Evolutionary conservation across 2,113 vertebrate genomes (phyloP), one percentile per base, ranked within the genome.

Genomic region (Myrmecophaga tridactyla): DNA sequence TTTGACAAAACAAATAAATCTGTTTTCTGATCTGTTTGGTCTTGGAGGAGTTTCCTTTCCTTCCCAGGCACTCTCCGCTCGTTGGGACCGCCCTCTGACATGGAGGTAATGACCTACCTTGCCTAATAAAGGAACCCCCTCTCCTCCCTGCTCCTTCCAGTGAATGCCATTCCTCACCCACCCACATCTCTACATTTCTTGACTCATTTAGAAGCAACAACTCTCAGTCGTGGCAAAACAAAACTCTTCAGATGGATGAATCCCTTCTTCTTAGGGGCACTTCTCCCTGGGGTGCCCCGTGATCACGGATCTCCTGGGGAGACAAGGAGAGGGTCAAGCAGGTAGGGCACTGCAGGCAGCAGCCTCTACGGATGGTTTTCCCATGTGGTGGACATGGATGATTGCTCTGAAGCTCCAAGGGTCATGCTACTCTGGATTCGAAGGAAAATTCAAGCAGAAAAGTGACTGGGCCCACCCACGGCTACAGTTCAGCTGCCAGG

Each of bases 21-120:
- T 60, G 84, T 89, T 93, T 95, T 85, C 84, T 4, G 2, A 76
- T 78, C 46, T 58, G 53, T 53, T 84, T 56, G 3, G 53, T 53
- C 53, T 72, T 17, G 2, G 60, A 84, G 60, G 65, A 31, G 41
- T 2, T 0, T 43, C 73, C 34, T 85, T 89, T 77, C 56, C 77
- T 86, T 80, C n/a, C 78, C 34, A 10, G 56, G 43, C 39, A 23
- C 36, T 53, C 75, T 41, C 56, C 70, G n/a, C 91, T n/a, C 83
- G 84, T 43, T 80, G 67, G 80, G 58, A 7, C 12, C 48, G 6
- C 41, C 88, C 25, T 72, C 36, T 13, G 56, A 53, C 69, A 73
- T 77, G 31, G 60, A 67, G 63, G 78, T 43, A 86, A 3, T 4
- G 83, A 72, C 88, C 60, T 39, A 25, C 23, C 72, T 91, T 43